A percentile compares a stretch with the other conserved stretches of the same genome.
Evolutionary conservation across 2,888 invertebrate genomes (phyloP).

Genomic region (Meta bourneti): DNA sequence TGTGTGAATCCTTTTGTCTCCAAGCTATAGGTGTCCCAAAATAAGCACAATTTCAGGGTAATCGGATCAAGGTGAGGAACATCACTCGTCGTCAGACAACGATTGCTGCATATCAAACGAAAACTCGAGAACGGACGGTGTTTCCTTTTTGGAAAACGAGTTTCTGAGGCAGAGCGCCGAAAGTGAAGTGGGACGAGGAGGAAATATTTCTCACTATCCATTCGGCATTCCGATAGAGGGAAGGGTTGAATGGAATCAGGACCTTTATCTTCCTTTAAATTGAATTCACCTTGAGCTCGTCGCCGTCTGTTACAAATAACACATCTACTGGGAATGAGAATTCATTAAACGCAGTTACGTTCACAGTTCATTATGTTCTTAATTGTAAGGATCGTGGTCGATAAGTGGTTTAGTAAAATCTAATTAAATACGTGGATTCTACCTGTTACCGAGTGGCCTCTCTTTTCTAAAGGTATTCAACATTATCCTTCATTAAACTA

Average conservation of each 20-base stretch:
- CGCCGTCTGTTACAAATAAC: slow-evolving; percentile 1
- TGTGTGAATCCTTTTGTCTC: slow-evolving; percentile 33
- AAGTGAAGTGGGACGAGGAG: slow-evolving; percentile 37
- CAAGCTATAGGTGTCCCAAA: slow-evolving; percentile 70
- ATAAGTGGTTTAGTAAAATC: not conserved
- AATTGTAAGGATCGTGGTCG: not conserved
- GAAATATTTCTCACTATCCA: not conserved
- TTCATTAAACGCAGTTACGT: not conserved
- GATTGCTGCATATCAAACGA: not conserved
- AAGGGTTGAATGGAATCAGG: slow-evolving; percentile 3
- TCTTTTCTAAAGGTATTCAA: too few species aligned
- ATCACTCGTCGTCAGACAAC: not conserved
- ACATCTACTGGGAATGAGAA: not conserved
- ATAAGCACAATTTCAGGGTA: slow-evolving; percentile 33
- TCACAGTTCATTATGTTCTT: not conserved
- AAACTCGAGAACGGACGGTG: not conserved
- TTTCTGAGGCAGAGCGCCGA: slow-evolving; percentile 7
- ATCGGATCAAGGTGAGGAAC: slow-evolving; percentile 54
- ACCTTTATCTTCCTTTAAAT: slow-evolving; percentile 4
- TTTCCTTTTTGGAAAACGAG: slow-evolving; percentile 36
- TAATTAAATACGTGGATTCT: too few species aligned
- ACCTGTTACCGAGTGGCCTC: too few species aligned
- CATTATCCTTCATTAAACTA: too few species aligned
- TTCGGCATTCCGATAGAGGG: slow-evolving; percentile 8
- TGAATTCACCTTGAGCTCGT: slow-evolving; percentile 14